phyloP scores from a whole-genome alignment of 2,797 vertebrate species.

The Chloroceryle amazona region DNA sequence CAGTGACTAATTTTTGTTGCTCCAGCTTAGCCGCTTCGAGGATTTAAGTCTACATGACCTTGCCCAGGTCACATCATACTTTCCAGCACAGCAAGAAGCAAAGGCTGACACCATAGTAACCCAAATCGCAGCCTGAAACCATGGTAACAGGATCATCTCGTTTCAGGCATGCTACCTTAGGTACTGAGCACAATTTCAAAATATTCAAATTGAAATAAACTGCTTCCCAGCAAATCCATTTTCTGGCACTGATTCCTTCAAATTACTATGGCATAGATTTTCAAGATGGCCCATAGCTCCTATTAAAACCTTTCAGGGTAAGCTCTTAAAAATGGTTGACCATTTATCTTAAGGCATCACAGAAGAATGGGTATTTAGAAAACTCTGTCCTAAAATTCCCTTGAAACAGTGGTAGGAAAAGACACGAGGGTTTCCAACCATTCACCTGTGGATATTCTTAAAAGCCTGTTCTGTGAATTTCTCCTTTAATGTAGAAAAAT shows the following conservation, averaged over 20 bases:
- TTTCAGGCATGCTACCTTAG: slow-evolving; percentile 19
- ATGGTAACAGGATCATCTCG: slow-evolving; percentile 62
- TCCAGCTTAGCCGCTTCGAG: slow-evolving; percentile 38
- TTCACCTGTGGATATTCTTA: slow-evolving; percentile 21
- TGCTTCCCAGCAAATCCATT: slow-evolving; percentile 42
- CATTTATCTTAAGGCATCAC: neutral
- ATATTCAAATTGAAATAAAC: slow-evolving; percentile 57
- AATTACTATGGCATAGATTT: neutral
- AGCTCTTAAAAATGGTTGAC: neutral
- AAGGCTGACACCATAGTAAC: slow-evolving; percentile 65
- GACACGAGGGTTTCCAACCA: neutral
- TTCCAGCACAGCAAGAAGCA: slow-evolving; percentile 18
- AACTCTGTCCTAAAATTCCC: neutral
- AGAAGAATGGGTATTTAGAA: neutral
- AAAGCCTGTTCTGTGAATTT: slow-evolving; percentile 1
- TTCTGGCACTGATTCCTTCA: neutral
- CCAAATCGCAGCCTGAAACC: slow-evolving; percentile 61
- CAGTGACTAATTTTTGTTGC: slow-evolving; percentile 27
- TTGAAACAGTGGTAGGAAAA: neutral
- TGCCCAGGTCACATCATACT: slow-evolving; percentile 49
- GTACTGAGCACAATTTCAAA: neutral
- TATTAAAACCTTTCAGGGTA: neutral
- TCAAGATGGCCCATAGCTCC: neutral
- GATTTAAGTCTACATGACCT: slow-evolving; percentile 56
- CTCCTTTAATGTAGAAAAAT: slow-evolving; percentile 12